Evolutionary conservation across 2,888 invertebrate genomes (phyloP).

Genomic region (Prosopocoilus inquinatus): DNA sequence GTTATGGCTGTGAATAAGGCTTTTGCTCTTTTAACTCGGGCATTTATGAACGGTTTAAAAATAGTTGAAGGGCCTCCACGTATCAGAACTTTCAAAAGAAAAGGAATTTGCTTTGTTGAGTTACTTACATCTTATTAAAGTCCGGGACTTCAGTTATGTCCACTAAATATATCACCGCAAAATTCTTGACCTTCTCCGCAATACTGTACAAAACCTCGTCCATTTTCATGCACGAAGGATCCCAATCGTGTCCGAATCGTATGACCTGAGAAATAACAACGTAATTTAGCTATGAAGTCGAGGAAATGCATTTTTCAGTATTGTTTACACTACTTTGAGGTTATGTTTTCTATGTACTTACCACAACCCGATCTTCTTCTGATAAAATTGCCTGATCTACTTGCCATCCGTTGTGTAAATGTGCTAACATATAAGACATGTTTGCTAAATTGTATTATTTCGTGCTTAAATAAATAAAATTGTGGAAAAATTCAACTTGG

Average conservation of each 20-base stretch:
- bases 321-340: neutral
- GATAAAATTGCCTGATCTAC: constrained; percentile 99
- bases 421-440: constrained; percentile 99
- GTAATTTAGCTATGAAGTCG: neutral
- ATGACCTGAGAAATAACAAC: constrained; percentile 66
- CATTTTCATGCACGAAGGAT: constrained; percentile 99
- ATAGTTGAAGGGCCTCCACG: no score
- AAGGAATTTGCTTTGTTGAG: neutral
- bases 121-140: constrained; percentile 94
- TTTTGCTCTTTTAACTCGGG: no score
- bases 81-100: no score
- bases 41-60: no score
- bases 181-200: constrained; percentile 97
- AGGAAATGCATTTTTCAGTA: no score
- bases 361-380: constrained; percentile 97
- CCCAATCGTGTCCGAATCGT: constrained; percentile 99
- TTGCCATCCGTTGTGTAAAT: constrained; percentile 99
- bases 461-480: no score
- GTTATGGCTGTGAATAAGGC: no score
- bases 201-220: constrained; percentile 96
- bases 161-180: constrained; percentile 95
- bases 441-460: constrained; percentile 34
- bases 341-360: constrained; percentile 55
- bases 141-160: constrained; percentile 98
- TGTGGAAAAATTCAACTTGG: no score